Conservation (phyloP, 2,797 vertebrate genomes). For the Sebastes oblongus region DNA sequence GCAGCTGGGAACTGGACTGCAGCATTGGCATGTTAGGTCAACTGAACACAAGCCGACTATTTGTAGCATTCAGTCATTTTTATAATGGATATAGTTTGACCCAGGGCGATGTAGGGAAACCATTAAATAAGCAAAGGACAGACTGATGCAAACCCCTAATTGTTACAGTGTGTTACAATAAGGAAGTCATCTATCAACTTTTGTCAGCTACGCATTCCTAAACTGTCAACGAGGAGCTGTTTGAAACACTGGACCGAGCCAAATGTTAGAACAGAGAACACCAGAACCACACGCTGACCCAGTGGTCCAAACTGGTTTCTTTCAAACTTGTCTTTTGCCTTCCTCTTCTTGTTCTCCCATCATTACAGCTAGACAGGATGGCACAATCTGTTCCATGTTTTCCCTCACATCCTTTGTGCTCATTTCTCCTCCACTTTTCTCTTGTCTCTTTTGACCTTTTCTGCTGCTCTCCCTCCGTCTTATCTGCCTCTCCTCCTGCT, state of each 20-base stretch:
- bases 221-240: conserved; percentile 37
- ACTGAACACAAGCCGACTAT: conserved; percentile 5
- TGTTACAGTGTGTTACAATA: conserved; percentile 49
- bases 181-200: conserved; percentile 71
- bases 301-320: conserved; percentile 12
- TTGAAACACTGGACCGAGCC: conserved; percentile 19
- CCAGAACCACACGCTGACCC: conserved; percentile 13
- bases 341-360: background rate
- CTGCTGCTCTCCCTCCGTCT: conserved; percentile 8
- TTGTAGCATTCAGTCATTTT: conserved; percentile 14
- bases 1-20: background rate
- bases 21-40: background rate
- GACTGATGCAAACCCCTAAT: conserved; percentile 50
- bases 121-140: conserved; percentile 47
- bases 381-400: conserved; percentile 23
- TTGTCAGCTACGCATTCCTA: conserved; percentile 61
- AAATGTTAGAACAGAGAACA: conserved; percentile 14
- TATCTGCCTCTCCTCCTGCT: conserved; percentile 35
- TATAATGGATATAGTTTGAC: conserved; percentile 14
- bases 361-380: background rate
- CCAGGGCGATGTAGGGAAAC: conserved; percentile 22
- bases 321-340: background rate
- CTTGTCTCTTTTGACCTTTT: conserved; percentile 16
- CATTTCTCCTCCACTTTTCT: conserved; percentile 1
- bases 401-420: conserved; percentile 24